Percentiles rank a stretch among this genome's conserved stretches.
Evolutionary conservation across 2,797 vertebrate genomes (phyloP).

Genomic region (Syncerus caffer): DNA sequence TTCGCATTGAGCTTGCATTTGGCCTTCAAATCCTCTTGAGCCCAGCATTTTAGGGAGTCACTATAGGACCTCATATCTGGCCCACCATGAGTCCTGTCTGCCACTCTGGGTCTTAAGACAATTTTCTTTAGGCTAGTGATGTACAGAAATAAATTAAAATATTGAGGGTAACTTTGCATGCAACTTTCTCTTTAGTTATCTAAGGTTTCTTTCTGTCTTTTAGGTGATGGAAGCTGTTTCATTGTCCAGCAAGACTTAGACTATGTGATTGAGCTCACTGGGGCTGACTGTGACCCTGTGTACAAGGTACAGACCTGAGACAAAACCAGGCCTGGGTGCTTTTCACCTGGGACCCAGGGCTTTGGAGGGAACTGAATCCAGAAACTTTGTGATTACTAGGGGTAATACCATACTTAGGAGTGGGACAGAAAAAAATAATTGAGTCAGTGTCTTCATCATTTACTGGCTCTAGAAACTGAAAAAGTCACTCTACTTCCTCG

Average conservation of each 20-base stretch:
- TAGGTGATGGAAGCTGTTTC: slow-evolving; percentile 86
- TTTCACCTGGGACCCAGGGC: background rate
- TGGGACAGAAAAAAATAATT: background rate
- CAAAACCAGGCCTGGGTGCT: background rate
- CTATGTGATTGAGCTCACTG: slow-evolving; percentile 82
- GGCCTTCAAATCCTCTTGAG: background rate
- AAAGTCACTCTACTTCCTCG: background rate
- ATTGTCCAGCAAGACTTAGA: slow-evolving; percentile 85
- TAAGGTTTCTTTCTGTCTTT: slow-evolving; percentile 6
- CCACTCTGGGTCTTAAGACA: background rate
- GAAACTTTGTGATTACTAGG: background rate
- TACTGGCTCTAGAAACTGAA: background rate
- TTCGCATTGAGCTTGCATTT: background rate
- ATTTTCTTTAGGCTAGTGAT: slow-evolving; percentile 10
- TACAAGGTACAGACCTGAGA: slow-evolving; percentile 79
- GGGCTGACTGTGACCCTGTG: slow-evolving; percentile 83
- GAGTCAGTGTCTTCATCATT: background rate
- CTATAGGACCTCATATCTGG: background rate
- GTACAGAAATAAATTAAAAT: background rate
- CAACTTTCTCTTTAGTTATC: background rate
- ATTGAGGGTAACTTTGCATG: background rate
- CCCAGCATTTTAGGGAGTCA: background rate
- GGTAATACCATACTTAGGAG: background rate
- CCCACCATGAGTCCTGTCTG: background rate
- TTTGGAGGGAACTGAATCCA: background rate